Evolutionary conservation across 2,888 invertebrate species (phyloP), one percentile per base, ranked within the genome.

Genomic region (Pemphredon lugubris): DNA sequence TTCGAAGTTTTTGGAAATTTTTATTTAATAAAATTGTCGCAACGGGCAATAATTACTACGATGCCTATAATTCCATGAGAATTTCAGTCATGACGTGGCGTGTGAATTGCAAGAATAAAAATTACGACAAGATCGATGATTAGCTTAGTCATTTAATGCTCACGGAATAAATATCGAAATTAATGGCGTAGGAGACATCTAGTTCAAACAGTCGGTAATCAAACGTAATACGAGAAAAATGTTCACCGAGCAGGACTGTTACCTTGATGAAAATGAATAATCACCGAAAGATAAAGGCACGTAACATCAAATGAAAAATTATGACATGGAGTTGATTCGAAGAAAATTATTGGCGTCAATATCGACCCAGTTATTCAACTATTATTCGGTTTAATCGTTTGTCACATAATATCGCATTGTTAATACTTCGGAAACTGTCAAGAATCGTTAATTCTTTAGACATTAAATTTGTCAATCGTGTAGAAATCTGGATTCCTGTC

Each of bases 201-300:
- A 4, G 16, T 40, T 16, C 40, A 40, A 40, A 40, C 18, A 40
- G 5, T 1, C 14, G 11, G 37, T 13, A 13, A 18, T 9, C 16
- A 16, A 40, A 5, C 40, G 14, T 40, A 14, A 18, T 40, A 16
- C 16, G 40, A 40, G 16, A 40, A 18, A 40, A 40, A 16, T 40
- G 1, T 1, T 37, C 37, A 5, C 6, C 40, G 16, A 40, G 2
- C 5, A 34, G 11, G 34, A 34, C 40, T 7, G 16, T 18, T 6
- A 9, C 40, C 40, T 40, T 16, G 16, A 9, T 40, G 34, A n/a
- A 34, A 34, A 34, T 34, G 34, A 34, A 40, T 40, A 40, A 40
- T 40, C 14, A 16, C 11, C 40, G 18, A 14, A 9, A 40, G 40
- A 40, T 40, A 40, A 40, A 16, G 14, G 5, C 18, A 16, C 18